Conservation (phyloP, 2,888 invertebrate genomes). For the Lasioglossum lativentre region DNA sequence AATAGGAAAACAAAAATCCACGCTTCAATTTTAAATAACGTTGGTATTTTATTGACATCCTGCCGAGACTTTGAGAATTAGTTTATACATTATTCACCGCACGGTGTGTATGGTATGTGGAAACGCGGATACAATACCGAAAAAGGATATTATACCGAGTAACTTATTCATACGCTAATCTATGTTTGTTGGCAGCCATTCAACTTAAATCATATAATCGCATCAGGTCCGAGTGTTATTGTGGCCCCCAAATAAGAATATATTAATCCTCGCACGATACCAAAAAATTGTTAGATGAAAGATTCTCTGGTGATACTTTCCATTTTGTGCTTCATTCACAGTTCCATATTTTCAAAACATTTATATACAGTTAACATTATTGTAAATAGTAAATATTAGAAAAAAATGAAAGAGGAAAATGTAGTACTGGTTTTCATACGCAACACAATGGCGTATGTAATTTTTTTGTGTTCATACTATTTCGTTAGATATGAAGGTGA, state of each 20-base stretch:
- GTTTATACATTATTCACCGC: background rate
- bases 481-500: too few relatives aligned
- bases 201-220: background rate
- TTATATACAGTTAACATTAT: too few relatives aligned
- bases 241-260: background rate
- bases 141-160: background rate
- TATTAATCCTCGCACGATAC: background rate
- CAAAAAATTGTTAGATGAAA: too few relatives aligned
- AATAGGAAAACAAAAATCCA: background rate
- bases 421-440: too few relatives aligned
- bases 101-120: background rate
- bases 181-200: background rate
- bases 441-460: too few relatives aligned
- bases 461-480: too few relatives aligned
- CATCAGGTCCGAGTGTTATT: background rate
- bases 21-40: background rate
- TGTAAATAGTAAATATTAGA: too few relatives aligned
- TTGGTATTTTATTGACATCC: background rate
- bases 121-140: slow-evolving; percentile 4
- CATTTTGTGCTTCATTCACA: too few relatives aligned
- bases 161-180: background rate
- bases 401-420: too few relatives aligned
- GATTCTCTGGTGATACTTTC: too few relatives aligned
- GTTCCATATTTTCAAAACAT: too few relatives aligned
- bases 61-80: background rate